These are phyloP conservation scores for Hetaerina titia DNA, from an alignment of 2,888 invertebrate genomes.

Conservation along the genomic window DNA sequence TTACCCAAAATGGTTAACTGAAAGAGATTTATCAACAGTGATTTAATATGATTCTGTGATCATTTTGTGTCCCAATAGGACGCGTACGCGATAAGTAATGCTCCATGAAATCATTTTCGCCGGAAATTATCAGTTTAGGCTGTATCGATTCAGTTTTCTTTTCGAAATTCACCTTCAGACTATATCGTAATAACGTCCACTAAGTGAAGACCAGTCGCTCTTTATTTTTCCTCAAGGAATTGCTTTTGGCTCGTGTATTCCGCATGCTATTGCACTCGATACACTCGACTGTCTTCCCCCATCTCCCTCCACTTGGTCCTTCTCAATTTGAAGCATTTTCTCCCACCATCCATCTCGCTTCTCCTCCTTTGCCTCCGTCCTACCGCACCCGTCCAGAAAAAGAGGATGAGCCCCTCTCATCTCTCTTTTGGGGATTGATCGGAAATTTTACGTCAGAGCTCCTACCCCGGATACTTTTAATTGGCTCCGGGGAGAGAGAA, in stretches of 20 bases:
- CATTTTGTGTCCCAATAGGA: too few relatives aligned
- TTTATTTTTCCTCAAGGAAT: not conserved
- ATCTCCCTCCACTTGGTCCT: not conserved
- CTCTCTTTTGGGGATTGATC: slow-evolving; percentile 52
- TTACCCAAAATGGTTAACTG: too few relatives aligned
- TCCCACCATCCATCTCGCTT: not conserved
- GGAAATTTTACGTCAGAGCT: slow-evolving; percentile 55
- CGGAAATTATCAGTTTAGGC: too few relatives aligned
- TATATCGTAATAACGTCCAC: too few relatives aligned
- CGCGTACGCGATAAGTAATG: too few relatives aligned
- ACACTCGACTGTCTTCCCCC: not conserved
- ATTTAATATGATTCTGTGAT: too few relatives aligned
- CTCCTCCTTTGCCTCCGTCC: not conserved
- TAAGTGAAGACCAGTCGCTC: too few relatives aligned
- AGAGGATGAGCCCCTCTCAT: not conserved
- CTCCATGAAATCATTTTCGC: too few relatives aligned
- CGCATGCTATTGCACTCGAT: not conserved
- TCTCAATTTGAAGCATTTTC: not conserved
- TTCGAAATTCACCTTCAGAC: too few relatives aligned
- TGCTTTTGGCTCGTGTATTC: not conserved
- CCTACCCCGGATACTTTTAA: slow-evolving; percentile 55
- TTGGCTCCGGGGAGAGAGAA: slow-evolving; percentile 14
- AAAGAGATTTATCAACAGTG: too few relatives aligned
- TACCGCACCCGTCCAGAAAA: not conserved
- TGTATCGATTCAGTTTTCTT: too few relatives aligned